Conservation (phyloP, 2,888 invertebrate genomes). For the Glaucopsyche alexis region DNA sequence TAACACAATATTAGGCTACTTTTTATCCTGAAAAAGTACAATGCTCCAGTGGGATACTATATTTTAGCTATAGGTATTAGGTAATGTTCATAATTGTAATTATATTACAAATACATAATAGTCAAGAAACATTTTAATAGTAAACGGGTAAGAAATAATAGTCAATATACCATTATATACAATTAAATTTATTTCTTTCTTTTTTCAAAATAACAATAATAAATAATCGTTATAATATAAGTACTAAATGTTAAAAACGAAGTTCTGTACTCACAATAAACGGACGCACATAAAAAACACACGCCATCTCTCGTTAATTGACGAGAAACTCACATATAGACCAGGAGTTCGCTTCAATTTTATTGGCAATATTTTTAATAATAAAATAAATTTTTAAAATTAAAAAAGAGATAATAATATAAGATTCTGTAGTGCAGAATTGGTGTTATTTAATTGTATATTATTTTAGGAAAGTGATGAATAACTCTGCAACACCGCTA, state of each 20-base stretch:
- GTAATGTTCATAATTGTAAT: too few relatives aligned
- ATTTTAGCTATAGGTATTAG: too few relatives aligned
- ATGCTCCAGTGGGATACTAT: too few relatives aligned
- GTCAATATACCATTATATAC: slow-evolving; percentile 56
- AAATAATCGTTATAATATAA: slow-evolving; percentile 66
- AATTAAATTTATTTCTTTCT: slow-evolving; percentile 68
- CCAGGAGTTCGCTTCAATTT: not conserved
- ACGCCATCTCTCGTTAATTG: not conserved
- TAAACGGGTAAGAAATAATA: slow-evolving; percentile 1
- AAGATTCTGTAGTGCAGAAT: not conserved
- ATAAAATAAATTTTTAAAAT: not conserved
- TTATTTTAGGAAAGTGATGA: not conserved
- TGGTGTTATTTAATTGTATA: not conserved
- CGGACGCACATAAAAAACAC: slow-evolving; percentile 16
- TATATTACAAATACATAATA: too few relatives aligned
- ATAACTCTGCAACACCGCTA: not conserved
- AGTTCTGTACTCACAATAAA: slow-evolving; percentile 46
- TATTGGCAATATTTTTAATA: not conserved
- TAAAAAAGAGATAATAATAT: not conserved
- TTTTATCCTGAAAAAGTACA: too few relatives aligned
- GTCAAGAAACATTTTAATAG: not conserved
- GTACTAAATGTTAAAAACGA: slow-evolving; percentile 74
- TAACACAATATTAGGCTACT: too few relatives aligned
- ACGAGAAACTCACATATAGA: slow-evolving; percentile 9
- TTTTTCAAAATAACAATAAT: slow-evolving; percentile 70